phyloP scores from a whole-genome alignment of 1,140 invertebrate species.

The Zeugodacus cucurbitae region DNA sequence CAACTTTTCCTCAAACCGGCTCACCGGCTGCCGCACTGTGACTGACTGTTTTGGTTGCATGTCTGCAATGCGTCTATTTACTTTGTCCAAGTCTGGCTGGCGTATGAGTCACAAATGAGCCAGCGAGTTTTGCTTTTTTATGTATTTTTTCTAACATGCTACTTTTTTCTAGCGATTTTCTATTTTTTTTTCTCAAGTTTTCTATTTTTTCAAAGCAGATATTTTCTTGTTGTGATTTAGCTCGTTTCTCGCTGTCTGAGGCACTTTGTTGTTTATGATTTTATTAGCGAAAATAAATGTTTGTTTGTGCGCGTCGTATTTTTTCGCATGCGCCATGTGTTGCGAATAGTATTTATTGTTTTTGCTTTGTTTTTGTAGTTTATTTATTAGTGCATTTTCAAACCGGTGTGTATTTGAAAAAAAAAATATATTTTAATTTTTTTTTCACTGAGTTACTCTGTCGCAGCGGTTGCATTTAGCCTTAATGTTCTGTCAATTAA shows the following conservation, averaged over 20 bases:
- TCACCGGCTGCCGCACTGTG: background rate
- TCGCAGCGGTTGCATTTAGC: conserved; percentile 39
- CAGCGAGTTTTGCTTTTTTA: background rate
- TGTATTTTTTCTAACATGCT: background rate
- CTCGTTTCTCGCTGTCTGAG: background rate
- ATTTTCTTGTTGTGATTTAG: conserved; percentile 12
- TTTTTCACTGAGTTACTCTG: background rate
- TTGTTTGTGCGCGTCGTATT: conserved; percentile 42
- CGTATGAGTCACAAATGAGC: background rate
- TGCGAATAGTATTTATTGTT: background rate
- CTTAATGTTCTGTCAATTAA: conserved; percentile 62
- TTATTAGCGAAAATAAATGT: conserved; percentile 57
- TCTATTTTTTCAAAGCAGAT: background rate
- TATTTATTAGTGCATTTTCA: background rate
- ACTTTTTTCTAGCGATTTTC: background rate
- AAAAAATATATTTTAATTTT: conserved; percentile 44
- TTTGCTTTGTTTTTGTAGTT: background rate
- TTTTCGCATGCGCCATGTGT: conserved; percentile 46
- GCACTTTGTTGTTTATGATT: conserved; percentile 56
- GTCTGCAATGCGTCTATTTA: background rate
- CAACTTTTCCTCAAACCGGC: background rate
- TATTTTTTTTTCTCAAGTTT: background rate
- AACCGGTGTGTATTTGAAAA: background rate
- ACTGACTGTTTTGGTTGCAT: background rate
- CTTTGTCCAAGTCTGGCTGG: background rate